Evolutionary conservation across 92 coral and sea anemone genomes (phyloP), one percentile per base, ranked within the genome.

Genomic region (Blastomussa wellsi): DNA sequence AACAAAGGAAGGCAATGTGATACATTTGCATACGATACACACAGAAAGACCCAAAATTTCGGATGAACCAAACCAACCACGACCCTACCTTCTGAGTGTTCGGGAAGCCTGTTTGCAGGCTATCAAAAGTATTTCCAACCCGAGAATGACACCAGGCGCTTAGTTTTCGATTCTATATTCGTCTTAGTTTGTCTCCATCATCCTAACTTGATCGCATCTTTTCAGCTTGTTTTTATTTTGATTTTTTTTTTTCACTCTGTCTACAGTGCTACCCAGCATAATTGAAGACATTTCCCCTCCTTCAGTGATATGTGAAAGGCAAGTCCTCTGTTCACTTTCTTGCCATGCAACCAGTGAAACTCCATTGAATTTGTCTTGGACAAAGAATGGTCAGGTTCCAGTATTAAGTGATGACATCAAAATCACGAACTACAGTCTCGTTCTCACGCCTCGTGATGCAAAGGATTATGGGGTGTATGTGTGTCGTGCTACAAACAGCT

Each of bases 391-490:
- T 0, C 35, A 73, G 55, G 29, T 44, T n/a, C 78, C 55, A 42
- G 37, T 12, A n/a, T n/a, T n/a, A 0, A 1, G 78, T 73, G 78
- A 73, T 73, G 55, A 73, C 57, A 29, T 73, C 57, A 73, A 73
- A 9, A 26, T 41, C 2, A 24, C 44, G 78, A 73, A 73, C 55
- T 42, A 73, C 78, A 73, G 20, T 7, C 7, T 73, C 28, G 20
- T 42, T 39, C 36, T 73, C 22, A 73, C 53, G 78, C 78, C 78
- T 41, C 78, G 35, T 24, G 55, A 9, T 42, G 53, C 55, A 11
- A 4, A 73, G 35, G 78, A 73, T 41, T 73, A 73, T 73, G 78
- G 78, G 7, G 57, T 8, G 35, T 73, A 73, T 73, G 37, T 37
- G 35, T 73, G 57, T 10, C 33, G 44, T 47, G 78, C 55, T 73